Conservation (phyloP, 1,140 invertebrate genomes). For the Pseudomyrmex flavicornis region DNA sequence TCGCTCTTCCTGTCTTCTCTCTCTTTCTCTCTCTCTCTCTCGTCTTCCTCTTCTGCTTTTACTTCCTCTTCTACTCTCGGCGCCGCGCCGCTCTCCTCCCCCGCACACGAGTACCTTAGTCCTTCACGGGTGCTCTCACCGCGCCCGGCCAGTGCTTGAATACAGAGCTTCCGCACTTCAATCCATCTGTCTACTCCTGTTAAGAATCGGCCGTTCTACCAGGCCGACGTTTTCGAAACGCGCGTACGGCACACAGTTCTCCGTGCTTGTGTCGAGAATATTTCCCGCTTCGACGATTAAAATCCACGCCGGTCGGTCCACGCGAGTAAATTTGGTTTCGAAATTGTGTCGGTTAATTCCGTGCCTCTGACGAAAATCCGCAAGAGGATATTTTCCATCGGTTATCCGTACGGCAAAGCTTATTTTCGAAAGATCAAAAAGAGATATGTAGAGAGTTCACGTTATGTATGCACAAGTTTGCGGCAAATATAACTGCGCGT, state of each 20-base stretch:
- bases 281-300: constrained; percentile 56
- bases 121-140: constrained; percentile 63
- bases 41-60: constrained; percentile 21
- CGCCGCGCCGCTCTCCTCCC: constrained; percentile 24
- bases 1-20: constrained; percentile 16
- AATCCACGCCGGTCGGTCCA: constrained; percentile 40
- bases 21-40: constrained; percentile 10
- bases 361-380: background rate
- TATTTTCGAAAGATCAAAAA: background rate
- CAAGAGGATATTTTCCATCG: background rate
- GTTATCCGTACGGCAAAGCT: background rate
- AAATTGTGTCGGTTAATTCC: constrained; percentile 23
- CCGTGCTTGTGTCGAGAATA: background rate
- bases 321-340: constrained; percentile 54
- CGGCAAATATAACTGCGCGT: too few species aligned
- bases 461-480: too few species aligned
- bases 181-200: constrained; percentile 80
- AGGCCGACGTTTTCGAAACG: constrained; percentile 58
- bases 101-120: constrained; percentile 59
- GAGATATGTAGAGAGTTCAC: too few species aligned
- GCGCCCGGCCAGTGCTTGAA: constrained; percentile 75
- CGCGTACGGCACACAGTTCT: background rate
- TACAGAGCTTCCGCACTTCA: constrained; percentile 78
- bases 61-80: constrained; percentile 17
- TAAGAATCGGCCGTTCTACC: constrained; percentile 69